Conservation (phyloP, 2,113 vertebrate species). For the Setophaga kirtlandii region DNA sequence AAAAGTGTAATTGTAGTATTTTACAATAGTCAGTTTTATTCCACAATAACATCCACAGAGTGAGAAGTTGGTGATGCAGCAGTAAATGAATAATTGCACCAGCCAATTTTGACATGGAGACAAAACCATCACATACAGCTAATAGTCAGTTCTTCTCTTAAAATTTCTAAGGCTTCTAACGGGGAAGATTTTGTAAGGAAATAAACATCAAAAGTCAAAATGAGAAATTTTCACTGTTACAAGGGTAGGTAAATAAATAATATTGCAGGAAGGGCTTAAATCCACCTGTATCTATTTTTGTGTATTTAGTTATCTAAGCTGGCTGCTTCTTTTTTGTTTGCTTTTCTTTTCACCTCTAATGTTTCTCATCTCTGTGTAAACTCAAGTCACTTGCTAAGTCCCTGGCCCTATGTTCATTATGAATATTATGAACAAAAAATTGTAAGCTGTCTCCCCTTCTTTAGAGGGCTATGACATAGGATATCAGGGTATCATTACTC, state of each 20-base stretch:
- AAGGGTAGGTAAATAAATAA: background rate
- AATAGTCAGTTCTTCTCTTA: background rate
- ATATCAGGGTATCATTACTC: background rate
- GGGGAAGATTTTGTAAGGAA: background rate
- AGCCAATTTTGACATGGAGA: background rate
- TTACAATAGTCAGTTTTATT: background rate
- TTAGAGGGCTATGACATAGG: background rate
- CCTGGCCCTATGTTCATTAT: background rate
- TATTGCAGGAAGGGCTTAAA: background rate
- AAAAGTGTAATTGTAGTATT: background rate
- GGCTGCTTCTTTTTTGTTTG: background rate
- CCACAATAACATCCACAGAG: background rate
- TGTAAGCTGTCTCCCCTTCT: background rate
- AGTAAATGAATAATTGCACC: background rate
- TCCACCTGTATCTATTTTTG: background rate
- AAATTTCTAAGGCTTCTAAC: background rate
- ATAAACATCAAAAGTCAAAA: background rate
- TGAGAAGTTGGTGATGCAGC: background rate
- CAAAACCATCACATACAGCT: background rate
- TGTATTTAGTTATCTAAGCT: background rate
- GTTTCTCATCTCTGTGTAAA: background rate
- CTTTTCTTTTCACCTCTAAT: background rate
- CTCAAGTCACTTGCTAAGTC: background rate
- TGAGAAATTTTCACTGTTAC: background rate
- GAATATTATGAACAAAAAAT: background rate